Percentiles rank a stretch among this genome's conserved stretches.
These are phyloP conservation scores for Kobus ellipsiprymnus DNA, from an alignment of 2,113 vertebrate species.

Conservation along the genomic window DNA sequence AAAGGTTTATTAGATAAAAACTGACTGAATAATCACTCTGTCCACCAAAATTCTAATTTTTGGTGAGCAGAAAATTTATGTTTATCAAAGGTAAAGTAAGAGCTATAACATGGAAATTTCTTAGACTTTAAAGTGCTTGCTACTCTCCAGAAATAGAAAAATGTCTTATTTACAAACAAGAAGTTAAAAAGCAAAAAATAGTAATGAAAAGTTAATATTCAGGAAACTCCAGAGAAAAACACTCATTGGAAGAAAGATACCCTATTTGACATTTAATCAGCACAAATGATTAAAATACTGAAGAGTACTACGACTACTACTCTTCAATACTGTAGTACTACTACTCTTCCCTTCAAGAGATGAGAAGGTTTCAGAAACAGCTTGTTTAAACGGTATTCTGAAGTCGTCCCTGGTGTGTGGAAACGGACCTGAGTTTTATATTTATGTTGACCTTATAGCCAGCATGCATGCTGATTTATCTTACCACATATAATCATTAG, in stretches of 20 bases:
- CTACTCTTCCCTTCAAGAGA: neutral
- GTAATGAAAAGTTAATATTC: neutral
- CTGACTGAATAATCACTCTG: neutral
- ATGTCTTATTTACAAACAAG: neutral
- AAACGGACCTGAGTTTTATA: neutral
- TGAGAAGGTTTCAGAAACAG: neutral
- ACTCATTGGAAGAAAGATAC: neutral
- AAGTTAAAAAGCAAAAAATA: neutral
- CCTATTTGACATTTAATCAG: neutral
- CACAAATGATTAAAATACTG: neutral
- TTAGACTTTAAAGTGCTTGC: neutral
- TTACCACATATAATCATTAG: neutral
- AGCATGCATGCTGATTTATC: neutral
- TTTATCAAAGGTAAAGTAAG: neutral
- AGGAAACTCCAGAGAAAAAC: neutral
- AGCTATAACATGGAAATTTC: neutral
- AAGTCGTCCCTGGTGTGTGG: neutral
- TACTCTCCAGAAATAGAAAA: neutral
- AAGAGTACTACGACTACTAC: neutral
- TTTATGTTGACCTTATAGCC: neutral
- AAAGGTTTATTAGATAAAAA: neutral
- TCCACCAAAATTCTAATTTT: neutral
- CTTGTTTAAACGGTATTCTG: neutral
- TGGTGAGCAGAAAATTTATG: neutral
- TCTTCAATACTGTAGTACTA: neutral